Conservation (phyloP, 2,888 invertebrate genomes). For the Oscheius myriophilus region DNA sequence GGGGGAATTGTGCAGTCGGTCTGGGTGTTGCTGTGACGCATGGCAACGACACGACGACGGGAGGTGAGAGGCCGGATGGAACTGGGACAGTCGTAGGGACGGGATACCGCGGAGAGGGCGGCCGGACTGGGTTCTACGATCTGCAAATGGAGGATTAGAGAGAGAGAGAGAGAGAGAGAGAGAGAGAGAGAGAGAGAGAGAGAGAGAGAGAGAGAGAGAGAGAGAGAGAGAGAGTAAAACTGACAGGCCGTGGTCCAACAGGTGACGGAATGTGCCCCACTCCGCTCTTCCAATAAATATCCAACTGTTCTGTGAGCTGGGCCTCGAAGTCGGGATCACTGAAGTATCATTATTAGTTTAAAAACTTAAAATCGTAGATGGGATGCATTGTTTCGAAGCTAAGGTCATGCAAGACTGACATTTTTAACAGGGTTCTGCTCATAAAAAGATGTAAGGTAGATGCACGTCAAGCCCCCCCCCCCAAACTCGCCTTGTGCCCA, state of each 20-base stretch:
- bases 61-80: constrained; percentile 5
- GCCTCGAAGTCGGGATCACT: constrained; percentile 47
- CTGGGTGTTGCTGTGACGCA: constrained; percentile 36
- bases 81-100: no score
- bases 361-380: no score
- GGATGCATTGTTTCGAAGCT: no score
- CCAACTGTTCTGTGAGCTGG: constrained; percentile 38
- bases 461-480: no score
- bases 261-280: constrained; percentile 47
- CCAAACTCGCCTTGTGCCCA: no score
- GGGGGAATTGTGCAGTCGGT: constrained; percentile 47
- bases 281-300: constrained; percentile 49
- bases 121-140: constrained; percentile 16
- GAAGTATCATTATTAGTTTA: constrained; percentile 12
- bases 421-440: no score
- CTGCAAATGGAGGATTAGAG: no score
- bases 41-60: constrained; percentile 8
- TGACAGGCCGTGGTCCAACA: constrained; percentile 38
- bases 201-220: not conserved
- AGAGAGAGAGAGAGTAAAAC: constrained; percentile 8
- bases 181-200: no score
- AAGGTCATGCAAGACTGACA: no score
- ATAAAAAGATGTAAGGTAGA: no score
- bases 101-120: not conserved
- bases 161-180: no score